These are phyloP conservation scores for Podarcis lilfordi DNA, from an alignment of 2,797 vertebrate species.

Conservation along the genomic window DNA sequence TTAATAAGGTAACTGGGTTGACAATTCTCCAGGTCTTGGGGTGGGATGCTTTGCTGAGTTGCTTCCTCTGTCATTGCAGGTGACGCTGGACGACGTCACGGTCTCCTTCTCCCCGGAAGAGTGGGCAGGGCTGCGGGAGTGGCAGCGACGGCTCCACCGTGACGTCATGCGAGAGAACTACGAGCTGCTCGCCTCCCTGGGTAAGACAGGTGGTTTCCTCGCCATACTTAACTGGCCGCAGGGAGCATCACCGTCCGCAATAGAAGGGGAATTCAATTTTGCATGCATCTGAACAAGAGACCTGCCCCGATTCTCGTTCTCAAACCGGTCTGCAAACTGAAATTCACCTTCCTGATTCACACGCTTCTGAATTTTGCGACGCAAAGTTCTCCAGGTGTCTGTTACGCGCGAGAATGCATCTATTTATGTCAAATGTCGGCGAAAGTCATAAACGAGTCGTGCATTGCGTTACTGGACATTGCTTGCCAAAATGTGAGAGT, in stretches of 20 bases:
- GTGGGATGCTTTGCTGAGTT: background rate
- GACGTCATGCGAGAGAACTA: conserved; percentile 7
- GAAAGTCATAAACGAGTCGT: too few species aligned
- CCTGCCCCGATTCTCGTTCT: too few species aligned
- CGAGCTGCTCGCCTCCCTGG: background rate
- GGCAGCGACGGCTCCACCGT: conserved; percentile 1
- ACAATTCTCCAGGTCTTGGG: background rate
- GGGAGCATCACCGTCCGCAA: too few species aligned
- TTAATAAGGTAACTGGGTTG: background rate
- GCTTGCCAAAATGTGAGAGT: too few species aligned
- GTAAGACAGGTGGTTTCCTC: background rate
- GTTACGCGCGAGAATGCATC: too few species aligned
- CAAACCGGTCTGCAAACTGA: too few species aligned
- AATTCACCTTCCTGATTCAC: too few species aligned
- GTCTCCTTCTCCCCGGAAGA: conserved; percentile 21
- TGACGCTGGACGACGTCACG: background rate
- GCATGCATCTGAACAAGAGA: background rate
- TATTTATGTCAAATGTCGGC: too few species aligned
- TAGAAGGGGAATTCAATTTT: too few species aligned
- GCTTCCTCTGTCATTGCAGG: background rate
- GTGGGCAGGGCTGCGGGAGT: background rate
- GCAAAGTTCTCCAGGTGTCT: too few species aligned
- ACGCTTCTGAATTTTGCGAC: too few species aligned
- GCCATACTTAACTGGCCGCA: fast-evolving
- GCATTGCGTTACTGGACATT: too few species aligned